Evolutionary conservation across 2,888 invertebrate genomes (phyloP), one percentile per base, ranked within the genome.

Genomic region (Tachina grossa): DNA sequence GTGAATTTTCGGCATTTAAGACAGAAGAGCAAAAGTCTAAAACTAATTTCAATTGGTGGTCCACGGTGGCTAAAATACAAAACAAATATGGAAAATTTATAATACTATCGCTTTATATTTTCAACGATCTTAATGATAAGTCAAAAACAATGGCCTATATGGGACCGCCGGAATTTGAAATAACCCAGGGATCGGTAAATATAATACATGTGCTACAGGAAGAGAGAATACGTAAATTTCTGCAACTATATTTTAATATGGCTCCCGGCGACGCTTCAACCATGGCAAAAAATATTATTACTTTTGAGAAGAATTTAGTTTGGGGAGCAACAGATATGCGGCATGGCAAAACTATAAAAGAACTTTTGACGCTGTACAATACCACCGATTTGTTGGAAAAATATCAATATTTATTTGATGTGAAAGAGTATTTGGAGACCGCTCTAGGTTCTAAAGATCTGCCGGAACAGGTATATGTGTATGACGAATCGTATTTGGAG

Each of bases 21-120:
- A 43, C 47, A 0, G 31, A 72, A 9, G 49, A 72, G 10, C 85
- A 66, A 5, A 31, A 75, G 89, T 87, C 86, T n/a, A 87, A 86
- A 2, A 74, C 83, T 1, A 69, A 85, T 13, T 92, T 91, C 45
- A 88, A 82, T 66, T 92, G 92, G 92, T 90, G 92, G 89, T 87
- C 87, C 13, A 86, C 86, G 0, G 75, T 90, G 10, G 92, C 90
- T 0, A 80, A 85, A 19, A 89, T 92, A 11, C 89, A 90, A 49
- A 83, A 87, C n/a, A 89, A 89, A 53, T 92, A 89, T 82, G 90
- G 89, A 31, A 89, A 87, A 69, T 84, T 88, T 16, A 89, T 90
- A 3, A 87, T 92, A 9, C 49, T 92, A 10, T 88, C 88, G 0
- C 87, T 92, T 8, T 87, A 90, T 5, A 83, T 91, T 0, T 89